Base-by-base conservation (phyloP, 2,113 vertebrate genomes). In the Caranx ignobilis region DNA sequence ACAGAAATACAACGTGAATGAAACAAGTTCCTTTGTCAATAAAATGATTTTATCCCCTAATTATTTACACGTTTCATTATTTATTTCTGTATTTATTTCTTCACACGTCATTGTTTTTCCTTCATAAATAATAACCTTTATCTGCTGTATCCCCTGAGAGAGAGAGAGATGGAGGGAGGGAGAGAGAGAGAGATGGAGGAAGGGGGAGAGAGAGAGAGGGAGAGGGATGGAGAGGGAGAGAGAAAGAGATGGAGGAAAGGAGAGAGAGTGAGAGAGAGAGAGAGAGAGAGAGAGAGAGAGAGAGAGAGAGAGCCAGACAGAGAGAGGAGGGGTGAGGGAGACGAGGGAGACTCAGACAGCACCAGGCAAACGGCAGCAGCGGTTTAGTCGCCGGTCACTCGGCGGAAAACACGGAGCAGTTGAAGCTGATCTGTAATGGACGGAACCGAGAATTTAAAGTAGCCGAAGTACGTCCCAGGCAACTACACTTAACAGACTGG, bases 281-380 rank as follows among this genome's bases (percentile, higher is more conserved):
- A 45, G 37, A n/a, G 39, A 16, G 15, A n/a, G 35, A 34, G 31
- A 45, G 59, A 65, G 54, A 67, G 43, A 41, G 60, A 15, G 65
- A 37, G 84, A 21, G 52, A 66, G 65, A 65, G 57, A 52, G 50
- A 35, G 8, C 1, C 1, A 8, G 37, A 1, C 5, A 37, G 57
- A 18, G 45, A 48, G 34, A 16, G 57, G 54, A 39, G 48, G 31
- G 37, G 11, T n/a, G 45, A n/a, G 47, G 7, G 64, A 35, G n/a
- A 48, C 26, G 52, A 66, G 65, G 61, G 57, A 52, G 50, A 35
- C 5, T 5, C 1, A 8, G 37, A 1, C 5, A 37, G 57, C 13
- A 79, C 7, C 95, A 95, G 93, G 89, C 88, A 87, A 83, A 85
- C 84, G 56, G 85, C 81, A 82, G 87, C 67, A 70, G 85, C 74